Conservation (phyloP, 2,113 vertebrate genomes). For the Dromas ardeola region DNA sequence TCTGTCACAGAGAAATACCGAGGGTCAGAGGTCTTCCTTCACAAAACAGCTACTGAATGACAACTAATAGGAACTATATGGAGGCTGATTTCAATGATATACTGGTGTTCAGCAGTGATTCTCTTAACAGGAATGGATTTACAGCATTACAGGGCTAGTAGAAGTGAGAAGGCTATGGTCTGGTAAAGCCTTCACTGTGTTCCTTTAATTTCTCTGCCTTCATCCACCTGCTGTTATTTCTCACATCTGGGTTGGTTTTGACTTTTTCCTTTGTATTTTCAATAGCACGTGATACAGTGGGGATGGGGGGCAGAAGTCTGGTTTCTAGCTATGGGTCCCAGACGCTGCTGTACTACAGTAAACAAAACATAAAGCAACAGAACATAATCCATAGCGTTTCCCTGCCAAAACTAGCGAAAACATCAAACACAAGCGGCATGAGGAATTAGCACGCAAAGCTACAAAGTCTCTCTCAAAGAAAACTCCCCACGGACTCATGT, state of each 20-base stretch:
- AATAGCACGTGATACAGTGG: background rate
- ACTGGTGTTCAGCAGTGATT: background rate
- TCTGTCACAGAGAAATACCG: accelerated
- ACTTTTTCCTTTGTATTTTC: background rate
- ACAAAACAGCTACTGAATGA: background rate
- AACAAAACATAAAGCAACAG: background rate
- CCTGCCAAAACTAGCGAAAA: background rate
- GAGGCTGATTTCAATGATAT: background rate
- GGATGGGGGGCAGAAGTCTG: background rate
- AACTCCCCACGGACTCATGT: background rate
- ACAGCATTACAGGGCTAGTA: background rate
- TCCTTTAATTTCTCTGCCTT: background rate
- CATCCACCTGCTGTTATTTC: background rate
- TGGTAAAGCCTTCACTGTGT: background rate
- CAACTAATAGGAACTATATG: background rate
- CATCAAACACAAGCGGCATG: background rate
- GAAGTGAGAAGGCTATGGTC: background rate
- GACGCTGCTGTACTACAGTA: background rate
- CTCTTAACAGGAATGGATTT: background rate
- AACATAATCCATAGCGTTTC: background rate
- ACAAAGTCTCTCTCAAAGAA: background rate
- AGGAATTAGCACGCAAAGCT: background rate
- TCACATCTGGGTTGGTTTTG: background rate
- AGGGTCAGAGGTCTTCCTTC: background rate
- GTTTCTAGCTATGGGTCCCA: background rate